phyloP scores from a whole-genome alignment of 2,888 invertebrate species.

The Sylvicola cinctus region DNA sequence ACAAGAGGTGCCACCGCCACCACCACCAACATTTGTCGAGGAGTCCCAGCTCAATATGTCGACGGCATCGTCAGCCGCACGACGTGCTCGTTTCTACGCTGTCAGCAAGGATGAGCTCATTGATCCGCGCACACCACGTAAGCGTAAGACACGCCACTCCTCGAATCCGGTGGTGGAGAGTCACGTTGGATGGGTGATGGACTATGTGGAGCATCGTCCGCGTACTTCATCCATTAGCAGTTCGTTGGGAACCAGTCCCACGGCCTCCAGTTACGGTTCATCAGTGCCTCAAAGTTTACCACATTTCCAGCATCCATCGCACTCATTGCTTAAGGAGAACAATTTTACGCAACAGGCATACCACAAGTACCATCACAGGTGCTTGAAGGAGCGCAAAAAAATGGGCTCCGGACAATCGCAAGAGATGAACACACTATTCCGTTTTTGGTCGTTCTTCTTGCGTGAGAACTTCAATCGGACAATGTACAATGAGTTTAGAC shows the following conservation, averaged over 20 bases:
- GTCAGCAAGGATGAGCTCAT: slow-evolving; percentile 57
- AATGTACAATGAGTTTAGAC: slow-evolving; percentile 92
- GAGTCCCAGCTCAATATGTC: slow-evolving; percentile 1
- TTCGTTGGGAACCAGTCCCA: slow-evolving; percentile 58
- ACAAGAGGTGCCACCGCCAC: slow-evolving; percentile 66
- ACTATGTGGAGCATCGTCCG: slow-evolving; percentile 61
- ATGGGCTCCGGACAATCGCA: slow-evolving; percentile 87
- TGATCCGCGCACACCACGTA: slow-evolving; percentile 50
- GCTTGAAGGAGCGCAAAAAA: slow-evolving; percentile 74
- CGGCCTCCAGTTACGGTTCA: slow-evolving; percentile 54
- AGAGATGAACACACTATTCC: slow-evolving; percentile 98
- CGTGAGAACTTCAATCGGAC: slow-evolving; percentile 93
- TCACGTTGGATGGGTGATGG: slow-evolving; percentile 97
- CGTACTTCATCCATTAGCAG: slow-evolving; percentile 65
- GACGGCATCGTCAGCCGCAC: slow-evolving; percentile 6
- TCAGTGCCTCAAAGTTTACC: slow-evolving; percentile 66
- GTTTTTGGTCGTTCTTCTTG: slow-evolving; percentile 99
- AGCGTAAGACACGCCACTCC: slow-evolving; percentile 80
- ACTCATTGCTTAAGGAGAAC: slow-evolving; percentile 83
- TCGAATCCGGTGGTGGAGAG: slow-evolving; percentile 86
- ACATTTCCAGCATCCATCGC: slow-evolving; percentile 89
- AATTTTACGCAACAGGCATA: slow-evolving; percentile 97
- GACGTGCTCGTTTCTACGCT: slow-evolving; percentile 78
- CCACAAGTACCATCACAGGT: slow-evolving; percentile 85
- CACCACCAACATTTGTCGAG: slow-evolving; percentile 35